Percentiles rank a stretch among this genome's conserved stretches.
phyloP scores from a whole-genome alignment of 1,140 invertebrate genomes.

The Pseudomyrmex gracilis region DNA sequence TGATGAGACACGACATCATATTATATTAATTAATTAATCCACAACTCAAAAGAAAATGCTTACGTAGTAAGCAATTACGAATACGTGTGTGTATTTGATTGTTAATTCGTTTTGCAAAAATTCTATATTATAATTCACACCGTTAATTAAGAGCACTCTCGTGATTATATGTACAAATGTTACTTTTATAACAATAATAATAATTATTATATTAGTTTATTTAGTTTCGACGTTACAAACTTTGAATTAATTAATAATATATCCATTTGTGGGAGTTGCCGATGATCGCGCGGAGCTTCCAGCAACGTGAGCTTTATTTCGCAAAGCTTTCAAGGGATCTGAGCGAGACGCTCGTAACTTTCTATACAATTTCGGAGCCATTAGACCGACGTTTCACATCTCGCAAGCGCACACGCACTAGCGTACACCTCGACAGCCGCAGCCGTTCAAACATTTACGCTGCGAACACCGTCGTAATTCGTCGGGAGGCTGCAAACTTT shows the following conservation, averaged over 20 bases:
- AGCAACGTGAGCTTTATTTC: conserved; percentile 25
- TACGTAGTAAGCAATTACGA: background rate
- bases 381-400: conserved; percentile 37
- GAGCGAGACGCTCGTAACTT: conserved; percentile 30
- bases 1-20: background rate
- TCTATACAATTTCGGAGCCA: conserved; percentile 45
- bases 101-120: background rate
- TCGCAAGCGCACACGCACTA: conserved; percentile 3
- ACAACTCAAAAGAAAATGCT: background rate
- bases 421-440: background rate
- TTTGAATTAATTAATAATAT: conserved; percentile 16
- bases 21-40: conserved; percentile 8
- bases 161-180: background rate
- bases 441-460: conserved; percentile 52
- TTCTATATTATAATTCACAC: background rate
- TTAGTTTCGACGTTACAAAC: conserved; percentile 4
- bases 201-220: background rate
- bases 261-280: background rate
- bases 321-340: conserved; percentile 43
- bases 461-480: conserved; percentile 53
- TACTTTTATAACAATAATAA: background rate
- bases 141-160: background rate
- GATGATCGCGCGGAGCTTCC: conserved; percentile 18
- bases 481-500: conserved; percentile 20
- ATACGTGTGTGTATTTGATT: background rate